phyloP scores from a whole-genome alignment of 1,140 invertebrate species.

The Gryllus bimaculatus region DNA sequence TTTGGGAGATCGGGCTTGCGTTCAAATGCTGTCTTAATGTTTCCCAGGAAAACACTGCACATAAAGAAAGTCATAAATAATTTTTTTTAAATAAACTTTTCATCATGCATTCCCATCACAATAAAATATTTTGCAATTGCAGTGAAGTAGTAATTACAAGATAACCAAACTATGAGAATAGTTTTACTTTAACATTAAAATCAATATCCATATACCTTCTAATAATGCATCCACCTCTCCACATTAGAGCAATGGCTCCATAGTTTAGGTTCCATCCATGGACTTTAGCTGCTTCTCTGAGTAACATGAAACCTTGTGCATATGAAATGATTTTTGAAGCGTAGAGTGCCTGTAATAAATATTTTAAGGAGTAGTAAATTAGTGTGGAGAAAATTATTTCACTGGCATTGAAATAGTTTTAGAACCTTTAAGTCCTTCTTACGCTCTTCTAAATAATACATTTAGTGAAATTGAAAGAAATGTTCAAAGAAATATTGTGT shows the following conservation, averaged over 20 bases:
- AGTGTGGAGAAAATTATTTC: not conserved
- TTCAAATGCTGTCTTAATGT: conserved; percentile 94
- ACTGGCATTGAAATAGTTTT: not conserved
- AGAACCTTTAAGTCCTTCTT: not conserved
- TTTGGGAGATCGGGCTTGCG: conserved; percentile 83
- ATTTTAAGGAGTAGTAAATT: not conserved
- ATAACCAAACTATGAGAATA: too few relatives aligned
- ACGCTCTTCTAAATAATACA: not conserved
- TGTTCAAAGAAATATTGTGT: not conserved
- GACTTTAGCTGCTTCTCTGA: conserved; percentile 84
- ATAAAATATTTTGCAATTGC: too few relatives aligned
- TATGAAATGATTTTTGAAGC: conserved; percentile 98
- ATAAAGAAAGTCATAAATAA: conserved; percentile 14
- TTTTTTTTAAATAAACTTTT: too few relatives aligned
- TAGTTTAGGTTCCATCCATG: conserved; percentile 95
- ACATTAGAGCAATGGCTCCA: conserved; percentile 97
- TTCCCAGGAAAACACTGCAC: conserved; percentile 81
- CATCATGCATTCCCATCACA: too few relatives aligned
- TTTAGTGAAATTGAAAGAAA: not conserved
- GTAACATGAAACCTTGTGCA: conserved; percentile 98
- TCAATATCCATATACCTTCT: conserved; percentile 49
- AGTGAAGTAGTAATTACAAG: too few relatives aligned
- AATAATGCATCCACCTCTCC: conserved; percentile 99
- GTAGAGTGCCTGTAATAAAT: conserved; percentile 69
- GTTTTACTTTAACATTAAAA: too few relatives aligned